Evolutionary conservation across 1,140 invertebrate species (phyloP).

Genomic region (Macrocentrus cingulum): DNA sequence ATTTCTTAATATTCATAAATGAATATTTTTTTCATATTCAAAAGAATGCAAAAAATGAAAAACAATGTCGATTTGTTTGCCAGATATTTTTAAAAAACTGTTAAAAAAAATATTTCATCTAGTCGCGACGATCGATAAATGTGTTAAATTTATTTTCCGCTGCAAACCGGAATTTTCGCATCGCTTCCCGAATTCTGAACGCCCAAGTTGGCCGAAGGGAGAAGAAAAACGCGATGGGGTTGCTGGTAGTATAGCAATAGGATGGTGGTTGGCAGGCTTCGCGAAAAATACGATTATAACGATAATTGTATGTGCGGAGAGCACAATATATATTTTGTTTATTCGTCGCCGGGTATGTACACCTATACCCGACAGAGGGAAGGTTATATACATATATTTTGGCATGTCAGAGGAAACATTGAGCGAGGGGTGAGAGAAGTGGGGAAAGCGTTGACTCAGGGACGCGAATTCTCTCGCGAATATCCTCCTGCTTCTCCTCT

Average conservation of each 20-base stretch:
- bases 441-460: conserved; percentile 36
- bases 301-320: conserved; percentile 57
- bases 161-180: conserved; percentile 44
- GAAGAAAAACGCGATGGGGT: conserved; percentile 16
- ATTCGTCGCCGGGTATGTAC: conserved; percentile 41
- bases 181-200: conserved; percentile 48
- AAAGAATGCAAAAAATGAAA: too few species aligned
- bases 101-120: conserved; percentile 1
- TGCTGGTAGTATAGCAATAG: conserved; percentile 17
- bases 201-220: conserved; percentile 39
- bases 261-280: conserved; percentile 35
- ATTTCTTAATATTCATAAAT: too few species aligned
- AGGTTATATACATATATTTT: conserved; percentile 24
- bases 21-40: too few species aligned
- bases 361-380: conserved; percentile 25
- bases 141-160: conserved; percentile 41
- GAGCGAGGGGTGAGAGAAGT: background rate
- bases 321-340: conserved; percentile 52
- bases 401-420: conserved; percentile 19
- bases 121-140: conserved; percentile 19
- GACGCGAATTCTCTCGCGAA: conserved; percentile 43
- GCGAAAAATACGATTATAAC: conserved; percentile 56
- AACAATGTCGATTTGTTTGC: too few species aligned
- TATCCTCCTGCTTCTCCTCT: conserved; percentile 7
- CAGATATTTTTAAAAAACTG: too few species aligned